phyloP scores from a whole-genome alignment of 2,797 vertebrate species.

The Enteromius thamalakanensis region DNA sequence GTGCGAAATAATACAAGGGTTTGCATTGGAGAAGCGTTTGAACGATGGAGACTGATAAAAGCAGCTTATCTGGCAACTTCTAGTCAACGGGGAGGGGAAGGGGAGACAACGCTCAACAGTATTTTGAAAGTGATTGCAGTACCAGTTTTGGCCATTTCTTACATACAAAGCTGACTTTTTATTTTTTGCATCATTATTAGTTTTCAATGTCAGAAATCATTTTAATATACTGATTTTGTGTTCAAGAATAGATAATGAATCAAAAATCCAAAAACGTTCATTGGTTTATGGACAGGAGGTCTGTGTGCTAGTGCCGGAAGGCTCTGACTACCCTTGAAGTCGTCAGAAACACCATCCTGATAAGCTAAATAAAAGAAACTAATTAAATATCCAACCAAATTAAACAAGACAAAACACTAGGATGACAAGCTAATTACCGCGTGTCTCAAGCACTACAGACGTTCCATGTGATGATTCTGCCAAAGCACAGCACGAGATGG shows the following conservation, averaged over 20 bases:
- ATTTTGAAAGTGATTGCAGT: no score
- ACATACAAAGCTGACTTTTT: not conserved
- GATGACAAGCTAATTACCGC: constrained; percentile 41
- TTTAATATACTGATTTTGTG: not conserved
- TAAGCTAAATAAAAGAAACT: constrained; percentile 22
- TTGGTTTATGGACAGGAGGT: constrained; percentile 2
- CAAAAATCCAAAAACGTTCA: not conserved
- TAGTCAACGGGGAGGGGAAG: no score
- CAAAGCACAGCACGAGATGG: constrained; percentile 39
- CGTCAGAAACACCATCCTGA: not conserved
- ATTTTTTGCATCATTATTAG: not conserved
- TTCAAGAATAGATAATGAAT: not conserved
- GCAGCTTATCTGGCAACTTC: no score
- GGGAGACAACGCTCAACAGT: no score
- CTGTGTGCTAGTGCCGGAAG: not conserved
- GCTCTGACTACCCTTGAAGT: constrained; percentile 13
- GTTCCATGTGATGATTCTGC: constrained; percentile 23
- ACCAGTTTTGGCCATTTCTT: no score
- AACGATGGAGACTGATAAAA: no score
- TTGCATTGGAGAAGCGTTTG: no score
- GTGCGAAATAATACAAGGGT: no score
- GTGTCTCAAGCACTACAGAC: constrained; percentile 14
- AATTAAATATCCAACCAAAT: constrained; percentile 31
- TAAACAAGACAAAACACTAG: constrained; percentile 6
- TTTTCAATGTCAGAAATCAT: not conserved